Evolutionary conservation across 2,888 invertebrate genomes (phyloP), one percentile per base, ranked within the genome.

Genomic region (Hedya salicella): DNA sequence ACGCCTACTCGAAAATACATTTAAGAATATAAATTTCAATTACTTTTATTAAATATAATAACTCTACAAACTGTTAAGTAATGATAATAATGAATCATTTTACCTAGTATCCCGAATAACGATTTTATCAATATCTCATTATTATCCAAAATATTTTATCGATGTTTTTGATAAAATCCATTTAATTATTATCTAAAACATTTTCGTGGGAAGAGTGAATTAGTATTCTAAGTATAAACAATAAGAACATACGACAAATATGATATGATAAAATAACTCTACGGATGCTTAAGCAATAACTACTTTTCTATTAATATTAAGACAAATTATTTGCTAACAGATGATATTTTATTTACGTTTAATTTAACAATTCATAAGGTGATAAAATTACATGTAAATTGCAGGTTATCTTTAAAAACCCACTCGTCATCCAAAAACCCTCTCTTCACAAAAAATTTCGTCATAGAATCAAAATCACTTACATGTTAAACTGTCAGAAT

Each of bases 261-360:
- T 32, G 39, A 36, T 39, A 49, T 39, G 11, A 25, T 16, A 21
- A 60, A 32, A 32, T 46, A 46, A 57, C 3, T 48, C 36, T 59
- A 48, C 32, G 3, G 4, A 50, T 30, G 50, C 32, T 14, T 14
- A 9, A 30, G 1, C 32, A 9, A 54, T 21, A 19, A 46, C 4
- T 25, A 53, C n/a, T n/a, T 44, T 8, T 44, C 14, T 42, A 25
- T 16, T 16, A 42, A 16, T 56, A 42, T 16, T 9, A 56, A 21
- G 40, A 42, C 40, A 42, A 56, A 14, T 13, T 25, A 11, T 44
- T 30, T 14, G 17, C 14, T 56, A 21, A 19, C 17, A 52, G 36
- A 17, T 53, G 19, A 39, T 53, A 19, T 39, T 39, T 54, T 54
- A 25, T 21, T 21, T 53, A n/a, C 19, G 19, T 6, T 1, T n/a